These are phyloP conservation scores for Stigmatopora argus DNA, from an alignment of 2,113 vertebrate species.

Conservation along the genomic window DNA sequence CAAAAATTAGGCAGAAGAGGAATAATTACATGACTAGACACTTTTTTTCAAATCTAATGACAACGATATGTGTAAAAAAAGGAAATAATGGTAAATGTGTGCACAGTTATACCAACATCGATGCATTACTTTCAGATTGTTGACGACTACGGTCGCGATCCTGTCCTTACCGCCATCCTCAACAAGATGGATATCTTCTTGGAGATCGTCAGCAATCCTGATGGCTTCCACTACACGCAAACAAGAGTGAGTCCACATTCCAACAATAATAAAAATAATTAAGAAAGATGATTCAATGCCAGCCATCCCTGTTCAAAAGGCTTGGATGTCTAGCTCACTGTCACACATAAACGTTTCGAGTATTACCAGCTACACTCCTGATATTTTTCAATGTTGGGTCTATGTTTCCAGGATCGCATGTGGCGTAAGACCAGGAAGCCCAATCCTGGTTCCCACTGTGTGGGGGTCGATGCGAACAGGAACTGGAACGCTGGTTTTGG, in stretches of 20 bases:
- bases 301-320: too few relatives aligned
- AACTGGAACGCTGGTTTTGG: conserved; percentile 85
- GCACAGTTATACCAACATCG: too few relatives aligned
- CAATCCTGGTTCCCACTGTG: conserved; percentile 64
- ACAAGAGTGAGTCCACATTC: conserved; percentile 60
- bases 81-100: too few relatives aligned
- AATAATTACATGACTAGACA: too few relatives aligned
- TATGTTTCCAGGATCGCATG: conserved; percentile 76
- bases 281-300: too few relatives aligned
- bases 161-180: conserved; percentile 69
- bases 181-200: conserved; percentile 82
- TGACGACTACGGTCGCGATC: conserved; percentile 67
- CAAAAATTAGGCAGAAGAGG: too few relatives aligned
- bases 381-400: background rate
- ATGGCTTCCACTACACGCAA: conserved; percentile 82
- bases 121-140: conserved; percentile 70
- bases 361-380: background rate
- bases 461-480: conserved; percentile 85
- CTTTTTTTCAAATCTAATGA: too few relatives aligned
- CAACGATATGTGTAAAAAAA: too few relatives aligned
- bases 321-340: too few relatives aligned
- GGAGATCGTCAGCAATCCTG: conserved; percentile 83
- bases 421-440: conserved; percentile 88
- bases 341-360: background rate
- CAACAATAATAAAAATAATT: background rate